Conservation (phyloP, 2,797 vertebrate genomes). For the Paramormyrops hopkinsi region DNA sequence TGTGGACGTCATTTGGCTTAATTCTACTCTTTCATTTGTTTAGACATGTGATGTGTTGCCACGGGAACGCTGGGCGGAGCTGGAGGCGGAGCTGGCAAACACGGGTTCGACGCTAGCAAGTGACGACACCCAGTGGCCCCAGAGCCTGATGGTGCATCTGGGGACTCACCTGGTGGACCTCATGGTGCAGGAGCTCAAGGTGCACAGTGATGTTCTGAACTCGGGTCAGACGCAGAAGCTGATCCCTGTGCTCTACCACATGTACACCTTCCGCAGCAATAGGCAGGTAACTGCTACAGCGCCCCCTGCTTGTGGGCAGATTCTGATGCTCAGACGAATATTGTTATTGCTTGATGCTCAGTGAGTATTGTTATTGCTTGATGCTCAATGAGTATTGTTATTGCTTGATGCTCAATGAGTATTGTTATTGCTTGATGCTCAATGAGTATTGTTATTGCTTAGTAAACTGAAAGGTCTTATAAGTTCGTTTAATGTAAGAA, state of each 20-base stretch:
- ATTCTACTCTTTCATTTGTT: neutral
- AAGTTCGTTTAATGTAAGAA: neutral
- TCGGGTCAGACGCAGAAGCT: constrained; percentile 41
- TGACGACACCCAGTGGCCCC: constrained; percentile 63
- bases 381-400: neutral
- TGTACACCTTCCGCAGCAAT: constrained; percentile 81
- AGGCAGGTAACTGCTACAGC: constrained; percentile 68
- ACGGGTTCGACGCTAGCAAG: constrained; percentile 56
- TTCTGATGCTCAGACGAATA: neutral
- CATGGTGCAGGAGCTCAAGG: constrained; percentile 71
- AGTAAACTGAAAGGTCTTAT: neutral
- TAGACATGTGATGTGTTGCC: constrained; percentile 63
- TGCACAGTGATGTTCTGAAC: constrained; percentile 64
- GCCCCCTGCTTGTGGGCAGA: neutral
- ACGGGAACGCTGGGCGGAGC: constrained; percentile 71
- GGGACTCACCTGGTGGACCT: constrained; percentile 79
- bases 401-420: neutral
- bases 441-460: neutral
- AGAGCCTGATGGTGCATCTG: constrained; percentile 64
- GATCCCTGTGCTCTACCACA: constrained; percentile 84
- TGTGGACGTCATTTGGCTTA: neutral
- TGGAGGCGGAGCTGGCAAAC: constrained; percentile 55
- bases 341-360: neutral
- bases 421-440: neutral
- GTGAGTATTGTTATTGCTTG: neutral